phyloP scores from a whole-genome alignment of 2,113 vertebrate genomes.

The Anoplopoma fimbria region DNA sequence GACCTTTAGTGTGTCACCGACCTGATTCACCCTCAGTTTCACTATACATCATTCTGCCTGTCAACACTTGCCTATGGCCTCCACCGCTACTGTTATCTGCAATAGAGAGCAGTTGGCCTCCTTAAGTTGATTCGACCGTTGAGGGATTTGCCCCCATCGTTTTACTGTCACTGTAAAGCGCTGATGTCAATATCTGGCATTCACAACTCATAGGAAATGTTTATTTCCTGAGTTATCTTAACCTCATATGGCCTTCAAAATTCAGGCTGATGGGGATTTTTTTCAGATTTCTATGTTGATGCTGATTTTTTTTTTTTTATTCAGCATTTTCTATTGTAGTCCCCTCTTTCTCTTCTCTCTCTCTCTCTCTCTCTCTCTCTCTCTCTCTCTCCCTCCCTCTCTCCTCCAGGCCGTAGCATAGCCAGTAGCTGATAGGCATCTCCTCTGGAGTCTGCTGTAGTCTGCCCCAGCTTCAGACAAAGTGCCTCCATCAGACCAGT shows the following conservation, averaged over 20 bases:
- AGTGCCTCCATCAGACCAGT: constrained; percentile 84
- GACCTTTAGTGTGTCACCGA: constrained; percentile 65
- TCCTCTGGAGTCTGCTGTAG: constrained; percentile 86
- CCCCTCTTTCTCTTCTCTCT: constrained; percentile 31
- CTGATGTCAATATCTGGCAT: constrained; percentile 30
- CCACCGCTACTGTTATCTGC: constrained; percentile 49
- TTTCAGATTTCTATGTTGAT: constrained; percentile 36
- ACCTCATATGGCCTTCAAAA: constrained; percentile 10
- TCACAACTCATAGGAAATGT: neutral
- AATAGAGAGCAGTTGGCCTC: constrained; percentile 30
- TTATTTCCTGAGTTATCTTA: constrained; percentile 19
- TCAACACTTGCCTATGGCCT: constrained; percentile 64
- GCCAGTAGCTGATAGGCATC: constrained; percentile 86
- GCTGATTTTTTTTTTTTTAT: constrained; percentile 28
- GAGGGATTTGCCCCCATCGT: constrained; percentile 45
- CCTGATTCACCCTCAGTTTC: constrained; percentile 50
- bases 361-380: constrained; percentile 36
- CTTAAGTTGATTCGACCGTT: constrained; percentile 50
- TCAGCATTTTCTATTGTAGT: constrained; percentile 51
- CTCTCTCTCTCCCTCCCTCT: constrained; percentile 26
- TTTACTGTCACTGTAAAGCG: constrained; percentile 19
- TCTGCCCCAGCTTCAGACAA: constrained; percentile 85
- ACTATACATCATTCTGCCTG: constrained; percentile 70
- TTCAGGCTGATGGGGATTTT: neutral
- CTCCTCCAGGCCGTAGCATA: constrained; percentile 78